These are phyloP conservation scores for Clunio marinus DNA, from an alignment of 2,888 invertebrate genomes.

Conservation along the genomic window DNA sequence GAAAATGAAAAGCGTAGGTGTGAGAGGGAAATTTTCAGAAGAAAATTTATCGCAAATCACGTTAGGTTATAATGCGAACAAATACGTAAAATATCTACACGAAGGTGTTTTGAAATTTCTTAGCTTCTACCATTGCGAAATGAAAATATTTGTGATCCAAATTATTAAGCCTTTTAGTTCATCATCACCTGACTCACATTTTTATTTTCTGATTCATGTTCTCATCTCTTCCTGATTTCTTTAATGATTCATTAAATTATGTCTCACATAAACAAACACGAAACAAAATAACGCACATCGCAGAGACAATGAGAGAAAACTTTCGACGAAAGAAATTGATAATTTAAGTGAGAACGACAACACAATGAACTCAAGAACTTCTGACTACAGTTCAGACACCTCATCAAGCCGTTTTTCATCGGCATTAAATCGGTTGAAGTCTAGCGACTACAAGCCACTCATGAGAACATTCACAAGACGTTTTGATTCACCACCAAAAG, in stretches of 20 bases:
- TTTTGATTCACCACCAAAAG: slow-evolving; percentile 44
- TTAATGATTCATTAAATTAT: slow-evolving; percentile 36
- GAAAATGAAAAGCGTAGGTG: neutral
- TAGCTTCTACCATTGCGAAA: too few species aligned
- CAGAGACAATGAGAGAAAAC: slow-evolving; percentile 12
- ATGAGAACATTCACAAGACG: slow-evolving; percentile 48
- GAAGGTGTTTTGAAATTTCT: too few species aligned
- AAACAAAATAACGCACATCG: neutral
- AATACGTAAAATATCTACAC: too few species aligned
- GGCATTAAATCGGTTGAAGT: slow-evolving; percentile 49
- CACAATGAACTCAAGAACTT: slow-evolving; percentile 29
- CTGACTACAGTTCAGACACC: slow-evolving; percentile 41
- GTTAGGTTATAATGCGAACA: too few species aligned
- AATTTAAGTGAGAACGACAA: slow-evolving; percentile 44
- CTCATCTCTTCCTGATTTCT: slow-evolving; percentile 43
- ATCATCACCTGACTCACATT: too few species aligned
- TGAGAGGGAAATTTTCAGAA: neutral
- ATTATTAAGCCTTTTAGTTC: neutral
- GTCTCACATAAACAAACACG: neutral
- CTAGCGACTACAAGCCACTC: slow-evolving; percentile 49
- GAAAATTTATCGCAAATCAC: neutral
- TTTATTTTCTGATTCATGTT: too few species aligned
- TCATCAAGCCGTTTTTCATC: slow-evolving; percentile 45
- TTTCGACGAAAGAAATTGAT: slow-evolving; percentile 25
- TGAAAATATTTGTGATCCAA: too few species aligned